phyloP scores from a whole-genome alignment of 2,888 invertebrate species.

The Eugnorisma glareosa region DNA sequence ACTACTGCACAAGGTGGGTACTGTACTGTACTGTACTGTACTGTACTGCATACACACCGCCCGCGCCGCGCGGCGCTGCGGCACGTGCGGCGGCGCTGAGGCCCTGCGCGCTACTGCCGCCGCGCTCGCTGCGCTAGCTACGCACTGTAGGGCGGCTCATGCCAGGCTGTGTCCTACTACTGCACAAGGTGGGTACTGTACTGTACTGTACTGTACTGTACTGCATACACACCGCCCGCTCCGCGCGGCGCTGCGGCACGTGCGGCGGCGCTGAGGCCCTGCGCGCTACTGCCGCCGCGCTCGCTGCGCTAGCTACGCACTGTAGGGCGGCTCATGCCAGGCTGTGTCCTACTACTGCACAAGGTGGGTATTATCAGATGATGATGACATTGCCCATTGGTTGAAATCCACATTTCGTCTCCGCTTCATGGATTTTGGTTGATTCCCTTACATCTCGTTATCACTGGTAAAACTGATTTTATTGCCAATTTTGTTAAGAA shows the following conservation, averaged over 20 bases:
- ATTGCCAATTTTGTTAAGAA: too few relatives aligned
- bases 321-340: constrained; percentile 56
- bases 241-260: too few relatives aligned
- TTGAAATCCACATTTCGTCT: too few relatives aligned
- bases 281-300: constrained; percentile 51
- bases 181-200: constrained; percentile 42
- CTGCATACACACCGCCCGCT: too few relatives aligned
- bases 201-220: too few relatives aligned
- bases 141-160: constrained; percentile 67
- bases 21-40: too few relatives aligned
- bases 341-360: constrained; percentile 24
- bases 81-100: constrained; percentile 28
- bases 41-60: too few relatives aligned
- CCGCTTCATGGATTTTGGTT: too few relatives aligned
- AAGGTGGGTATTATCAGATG: constrained; percentile 18
- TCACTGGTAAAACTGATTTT: too few relatives aligned
- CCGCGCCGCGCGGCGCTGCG: constrained; percentile 64
- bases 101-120: constrained; percentile 75
- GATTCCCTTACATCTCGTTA: too few relatives aligned
- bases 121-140: constrained; percentile 71
- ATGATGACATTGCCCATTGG: too few relatives aligned
- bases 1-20: constrained; percentile 63
- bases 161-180: constrained; percentile 27
- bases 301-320: constrained; percentile 71
- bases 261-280: not conserved